Base-by-base conservation (phyloP, 2,888 invertebrate species). In the Lochmaea capreae region DNA sequence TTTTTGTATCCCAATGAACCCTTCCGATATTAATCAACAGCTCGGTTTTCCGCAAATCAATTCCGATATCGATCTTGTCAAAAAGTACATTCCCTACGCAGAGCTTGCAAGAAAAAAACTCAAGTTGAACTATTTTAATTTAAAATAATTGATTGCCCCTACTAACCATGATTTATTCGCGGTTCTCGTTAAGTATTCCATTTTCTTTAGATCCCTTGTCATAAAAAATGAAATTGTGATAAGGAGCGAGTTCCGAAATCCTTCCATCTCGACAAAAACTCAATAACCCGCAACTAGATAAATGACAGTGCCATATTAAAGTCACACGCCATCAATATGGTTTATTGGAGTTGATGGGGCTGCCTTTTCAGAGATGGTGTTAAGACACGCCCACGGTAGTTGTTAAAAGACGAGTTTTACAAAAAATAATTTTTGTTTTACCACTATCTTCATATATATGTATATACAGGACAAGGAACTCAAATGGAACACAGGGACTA, bases 241-340 rank as follows among this genome's bases (percentile, higher is more conserved):
- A 71, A 71, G 57, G 65, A 65, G 54, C 65, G 57, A 63, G 65
- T 65, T 71, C 71, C 65, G 57, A 65, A 71, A 71, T 71, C 71
- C 46, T 58, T 66, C 75, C 33, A 72, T 61, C 72, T 75, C 66
- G 66, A 75, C 72, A 75, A 75, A 75, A 75, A 75, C 72, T 66
- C 75, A 72, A 72, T 75, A 75, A 72, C 72, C 75, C 75, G 65
- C 65, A 68, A 71, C 71, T 49, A 76, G 73, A 76, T 73, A 76
- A 71, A 76, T 73, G 76, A 66, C 65, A 52, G 73, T 71, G 74
- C 74, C 77, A 72, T 74, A 77, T 76, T 78, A 74, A 77, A 78
- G 77, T 76, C 72, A 72, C 76, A 63, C 74, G 74, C 78, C 77
- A 78, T 79, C 77, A 80, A 80, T 80, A 79, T 78, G 76, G 77